These are phyloP conservation scores for Apodemia duryi DNA, from an alignment of 2,888 invertebrate species.

Conservation along the genomic window DNA sequence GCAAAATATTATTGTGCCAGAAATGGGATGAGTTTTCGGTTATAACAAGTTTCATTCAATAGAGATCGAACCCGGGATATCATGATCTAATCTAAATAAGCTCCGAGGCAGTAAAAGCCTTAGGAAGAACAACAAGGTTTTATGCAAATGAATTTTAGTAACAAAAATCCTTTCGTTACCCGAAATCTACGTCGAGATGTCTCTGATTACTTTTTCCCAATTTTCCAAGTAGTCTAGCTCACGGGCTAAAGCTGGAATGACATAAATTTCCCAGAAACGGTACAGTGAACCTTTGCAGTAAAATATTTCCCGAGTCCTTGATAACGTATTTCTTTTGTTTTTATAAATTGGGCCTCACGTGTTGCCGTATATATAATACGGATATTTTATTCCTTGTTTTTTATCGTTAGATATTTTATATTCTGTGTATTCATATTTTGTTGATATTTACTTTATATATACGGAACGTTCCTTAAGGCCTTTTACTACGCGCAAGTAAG, in stretches of 20 bases:
- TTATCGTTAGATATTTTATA: constrained; percentile 8
- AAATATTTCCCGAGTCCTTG: constrained; percentile 6
- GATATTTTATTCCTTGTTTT: constrained; percentile 11
- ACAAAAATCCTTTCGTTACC: neutral
- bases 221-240: neutral
- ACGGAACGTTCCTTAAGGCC: neutral
- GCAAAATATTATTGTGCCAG: neutral
- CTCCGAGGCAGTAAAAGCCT: too few relatives aligned
- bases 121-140: too few relatives aligned
- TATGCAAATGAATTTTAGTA: neutral
- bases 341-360: constrained; percentile 3
- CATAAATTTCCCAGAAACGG: neutral
- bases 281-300: neutral
- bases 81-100: too few relatives aligned
- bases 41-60: too few relatives aligned
- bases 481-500: neutral
- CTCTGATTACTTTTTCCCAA: neutral
- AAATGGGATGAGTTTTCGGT: too few relatives aligned
- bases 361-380: constrained; percentile 9
- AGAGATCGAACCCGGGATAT: too few relatives aligned
- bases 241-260: neutral
- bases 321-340: constrained; percentile 8
- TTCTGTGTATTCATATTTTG: constrained; percentile 7
- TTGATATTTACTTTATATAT: constrained; percentile 3
- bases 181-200: neutral